Evolutionary conservation across 30 jellyfish, hydroid and myxozoan species (phyloP).

Genomic region (Phacellophora camtschatica): DNA sequence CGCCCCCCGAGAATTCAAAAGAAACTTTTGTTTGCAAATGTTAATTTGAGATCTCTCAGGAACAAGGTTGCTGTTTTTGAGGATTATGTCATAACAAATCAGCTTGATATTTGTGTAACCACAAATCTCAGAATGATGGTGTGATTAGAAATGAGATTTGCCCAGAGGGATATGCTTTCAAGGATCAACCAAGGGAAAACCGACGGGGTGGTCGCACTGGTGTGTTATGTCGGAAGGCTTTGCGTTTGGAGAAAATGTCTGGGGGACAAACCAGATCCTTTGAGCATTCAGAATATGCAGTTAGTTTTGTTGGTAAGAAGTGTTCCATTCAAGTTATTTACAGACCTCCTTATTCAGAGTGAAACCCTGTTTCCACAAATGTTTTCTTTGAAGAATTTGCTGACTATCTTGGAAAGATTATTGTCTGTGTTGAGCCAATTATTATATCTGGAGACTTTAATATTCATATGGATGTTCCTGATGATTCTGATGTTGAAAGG

Average conservation of each 20-base stretch:
- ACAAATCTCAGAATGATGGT: conserved; percentile 30
- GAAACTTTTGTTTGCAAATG: conserved; percentile 16
- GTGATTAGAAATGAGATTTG: conserved; percentile 41
- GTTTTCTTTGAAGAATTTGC: conserved; percentile 48
- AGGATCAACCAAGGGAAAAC: conserved; percentile 39
- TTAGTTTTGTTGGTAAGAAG: conserved; percentile 27
- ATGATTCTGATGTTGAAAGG: no score
- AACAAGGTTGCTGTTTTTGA: conserved; percentile 28
- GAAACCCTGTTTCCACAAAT: conserved; percentile 7
- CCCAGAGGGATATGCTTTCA: conserved; percentile 19
- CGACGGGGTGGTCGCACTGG: conserved; percentile 59
- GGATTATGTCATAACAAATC: conserved; percentile 1
- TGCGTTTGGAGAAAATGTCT: conserved; percentile 13
- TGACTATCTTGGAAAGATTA: conserved; percentile 12
- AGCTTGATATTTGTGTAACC: conserved; percentile 14
- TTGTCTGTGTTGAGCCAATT: background rate
- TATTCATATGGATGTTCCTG: background rate
- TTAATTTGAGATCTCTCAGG: conserved; percentile 32
- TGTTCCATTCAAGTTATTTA: conserved; percentile 26
- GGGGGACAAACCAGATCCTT: conserved; percentile 55
- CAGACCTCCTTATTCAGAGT: conserved; percentile 49
- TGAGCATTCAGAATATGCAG: conserved; percentile 49
- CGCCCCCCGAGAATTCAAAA: conserved; percentile 7
- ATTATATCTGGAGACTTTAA: no score
- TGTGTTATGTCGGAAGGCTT: conserved; percentile 15